These are phyloP conservation scores for Spilarctia lutea DNA, from an alignment of 2,888 invertebrate genomes.

Conservation along the genomic window DNA sequence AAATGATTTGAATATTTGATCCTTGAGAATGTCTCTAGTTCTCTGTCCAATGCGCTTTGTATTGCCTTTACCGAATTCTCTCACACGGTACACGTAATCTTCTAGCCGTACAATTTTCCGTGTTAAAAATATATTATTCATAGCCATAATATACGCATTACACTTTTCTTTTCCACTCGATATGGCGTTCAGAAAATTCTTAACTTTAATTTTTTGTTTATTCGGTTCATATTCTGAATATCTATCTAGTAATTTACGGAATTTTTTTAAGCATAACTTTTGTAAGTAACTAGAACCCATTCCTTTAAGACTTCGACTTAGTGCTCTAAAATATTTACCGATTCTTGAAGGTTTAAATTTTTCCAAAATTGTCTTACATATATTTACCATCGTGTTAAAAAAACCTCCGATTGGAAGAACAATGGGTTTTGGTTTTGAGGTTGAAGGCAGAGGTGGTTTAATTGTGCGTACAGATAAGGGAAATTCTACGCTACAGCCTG, in stretches of 20 bases:
- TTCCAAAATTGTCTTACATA: conserved; percentile 61
- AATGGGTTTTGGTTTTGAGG: conserved; percentile 18
- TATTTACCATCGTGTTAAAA: conserved; percentile 63
- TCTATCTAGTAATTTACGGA: conserved; percentile 54
- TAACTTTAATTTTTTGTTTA: conserved; percentile 53
- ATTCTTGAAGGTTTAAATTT: conserved; percentile 53
- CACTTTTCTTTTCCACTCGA: conserved; percentile 54
- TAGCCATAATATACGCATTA: conserved; percentile 59
- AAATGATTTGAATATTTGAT: conserved; percentile 58
- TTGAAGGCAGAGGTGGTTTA: conserved; percentile 16
- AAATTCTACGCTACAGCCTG: conserved; percentile 1
- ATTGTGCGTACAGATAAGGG: not conserved
- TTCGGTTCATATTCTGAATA: conserved; percentile 54
- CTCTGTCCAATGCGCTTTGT: conserved; percentile 52
- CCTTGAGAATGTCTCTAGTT: conserved; percentile 60
- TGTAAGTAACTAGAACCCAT: conserved; percentile 56
- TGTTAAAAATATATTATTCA: conserved; percentile 63
- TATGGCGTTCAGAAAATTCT: conserved; percentile 55
- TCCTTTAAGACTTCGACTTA: conserved; percentile 58
- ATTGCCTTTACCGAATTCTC: conserved; percentile 56
- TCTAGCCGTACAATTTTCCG: conserved; percentile 62
- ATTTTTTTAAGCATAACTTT: conserved; percentile 54
- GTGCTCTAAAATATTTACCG: conserved; percentile 57
- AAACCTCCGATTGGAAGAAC: conserved; percentile 61
- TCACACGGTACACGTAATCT: conserved; percentile 66